phyloP scores from a whole-genome alignment of 2,888 invertebrate genomes.

The Danaus chrysippus region DNA sequence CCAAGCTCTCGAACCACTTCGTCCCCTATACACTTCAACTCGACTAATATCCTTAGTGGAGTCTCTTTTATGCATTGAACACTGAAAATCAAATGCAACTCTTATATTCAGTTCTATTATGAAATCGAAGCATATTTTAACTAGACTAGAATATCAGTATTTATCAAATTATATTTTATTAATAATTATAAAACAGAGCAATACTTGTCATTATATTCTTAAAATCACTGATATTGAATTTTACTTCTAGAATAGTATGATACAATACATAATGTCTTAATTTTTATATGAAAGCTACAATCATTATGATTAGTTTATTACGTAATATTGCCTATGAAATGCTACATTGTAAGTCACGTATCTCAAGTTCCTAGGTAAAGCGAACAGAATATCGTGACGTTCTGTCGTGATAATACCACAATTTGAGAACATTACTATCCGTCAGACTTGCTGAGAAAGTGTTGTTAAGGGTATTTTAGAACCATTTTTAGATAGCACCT shows the following conservation, averaged over 20 bases:
- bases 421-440: constrained; percentile 39
- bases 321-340: no score
- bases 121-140: constrained; percentile 4
- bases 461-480: constrained; percentile 19
- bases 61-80: constrained; percentile 24
- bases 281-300: no score
- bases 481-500: constrained; percentile 17
- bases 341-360: neutral
- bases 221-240: no score
- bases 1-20: constrained; percentile 23
- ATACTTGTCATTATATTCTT: no score
- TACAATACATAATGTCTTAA: no score
- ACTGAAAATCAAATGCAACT: constrained; percentile 28
- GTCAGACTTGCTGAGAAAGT: constrained; percentile 31
- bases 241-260: no score
- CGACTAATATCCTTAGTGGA: constrained; percentile 28
- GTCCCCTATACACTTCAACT: constrained; percentile 21
- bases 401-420: constrained; percentile 40
- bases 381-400: constrained; percentile 38
- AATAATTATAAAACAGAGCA: no score
- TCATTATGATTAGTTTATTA: no score
- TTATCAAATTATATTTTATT: no score
- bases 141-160: neutral
- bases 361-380: neutral
- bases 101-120: constrained; percentile 20